These are phyloP conservation scores for Lamprotornis superbus DNA, from an alignment of 2,113 vertebrate species.

Conservation along the genomic window DNA sequence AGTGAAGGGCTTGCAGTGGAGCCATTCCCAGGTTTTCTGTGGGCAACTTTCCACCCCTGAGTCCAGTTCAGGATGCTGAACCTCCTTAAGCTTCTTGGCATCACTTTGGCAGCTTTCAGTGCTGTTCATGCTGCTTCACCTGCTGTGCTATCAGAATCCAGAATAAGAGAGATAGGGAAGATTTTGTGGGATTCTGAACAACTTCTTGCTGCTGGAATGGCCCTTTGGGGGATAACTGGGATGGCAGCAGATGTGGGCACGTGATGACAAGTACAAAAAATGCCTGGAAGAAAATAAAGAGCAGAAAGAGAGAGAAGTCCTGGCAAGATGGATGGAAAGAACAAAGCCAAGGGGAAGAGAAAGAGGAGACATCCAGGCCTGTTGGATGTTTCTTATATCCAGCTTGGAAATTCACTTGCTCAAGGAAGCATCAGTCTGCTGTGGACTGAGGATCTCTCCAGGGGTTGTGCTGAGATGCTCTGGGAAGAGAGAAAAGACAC, in stretches of 20 bases:
- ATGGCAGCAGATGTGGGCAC: background rate
- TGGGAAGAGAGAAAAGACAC: background rate
- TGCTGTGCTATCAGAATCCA: background rate
- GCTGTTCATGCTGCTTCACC: background rate
- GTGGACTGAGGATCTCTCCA: background rate
- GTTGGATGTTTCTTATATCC: background rate
- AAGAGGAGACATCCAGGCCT: background rate
- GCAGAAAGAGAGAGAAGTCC: background rate
- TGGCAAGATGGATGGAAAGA: background rate
- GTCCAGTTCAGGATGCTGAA: background rate
- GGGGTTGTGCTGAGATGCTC: background rate
- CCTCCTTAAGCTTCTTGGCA: background rate
- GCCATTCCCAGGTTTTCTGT: background rate
- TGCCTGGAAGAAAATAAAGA: background rate
- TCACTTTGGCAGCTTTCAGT: background rate
- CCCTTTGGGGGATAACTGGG: background rate
- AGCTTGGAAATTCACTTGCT: background rate
- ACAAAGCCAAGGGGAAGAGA: background rate
- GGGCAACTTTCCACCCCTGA: background rate
- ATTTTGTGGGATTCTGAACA: fast-evolving
- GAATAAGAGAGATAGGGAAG: background rate
- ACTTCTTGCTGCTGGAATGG: background rate
- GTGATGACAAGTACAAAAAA: background rate
- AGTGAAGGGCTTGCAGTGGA: background rate
- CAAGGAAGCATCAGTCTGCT: background rate